Percentiles rank a stretch among this genome's conserved stretches.
These are phyloP conservation scores for Oxyruncus cristatus DNA, from an alignment of 2,113 vertebrate genomes.

Conservation along the genomic window DNA sequence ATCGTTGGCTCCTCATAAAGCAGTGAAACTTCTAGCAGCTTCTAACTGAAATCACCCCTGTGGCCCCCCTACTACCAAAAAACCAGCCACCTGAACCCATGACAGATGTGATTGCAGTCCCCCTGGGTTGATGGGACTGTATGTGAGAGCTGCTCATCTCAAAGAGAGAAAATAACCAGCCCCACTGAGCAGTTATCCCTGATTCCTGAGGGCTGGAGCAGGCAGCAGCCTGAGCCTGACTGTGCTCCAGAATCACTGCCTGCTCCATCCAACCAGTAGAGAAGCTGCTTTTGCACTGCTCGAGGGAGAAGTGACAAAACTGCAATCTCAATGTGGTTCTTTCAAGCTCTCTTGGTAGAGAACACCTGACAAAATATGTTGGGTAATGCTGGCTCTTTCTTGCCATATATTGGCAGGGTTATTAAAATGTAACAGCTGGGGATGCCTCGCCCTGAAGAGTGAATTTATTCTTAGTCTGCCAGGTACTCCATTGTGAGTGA, in stretches of 20 bases:
- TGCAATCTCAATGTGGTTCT: constrained; percentile 35
- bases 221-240: background rate
- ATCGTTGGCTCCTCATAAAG: too few relatives aligned
- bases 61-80: too few relatives aligned
- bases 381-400: constrained; percentile 30
- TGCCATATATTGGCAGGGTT: constrained; percentile 63
- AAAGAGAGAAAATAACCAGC: background rate
- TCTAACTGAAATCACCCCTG: too few relatives aligned
- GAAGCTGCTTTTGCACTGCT: constrained; percentile 15
- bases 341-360: constrained; percentile 33
- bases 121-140: background rate
- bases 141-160: background rate
- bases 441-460: constrained; percentile 69
- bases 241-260: background rate
- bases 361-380: constrained; percentile 44
- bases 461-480: constrained; percentile 77
- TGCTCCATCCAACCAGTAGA: background rate
- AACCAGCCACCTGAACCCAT: too few relatives aligned
- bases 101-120: background rate
- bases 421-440: constrained; percentile 71
- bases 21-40: too few relatives aligned
- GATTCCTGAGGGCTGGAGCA: background rate
- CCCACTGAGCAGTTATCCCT: background rate
- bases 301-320: constrained; percentile 55
- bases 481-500: constrained; percentile 72